These are phyloP conservation scores for Drosophila bocqueti DNA, from an alignment of 1,140 invertebrate species.

Conservation along the genomic window DNA sequence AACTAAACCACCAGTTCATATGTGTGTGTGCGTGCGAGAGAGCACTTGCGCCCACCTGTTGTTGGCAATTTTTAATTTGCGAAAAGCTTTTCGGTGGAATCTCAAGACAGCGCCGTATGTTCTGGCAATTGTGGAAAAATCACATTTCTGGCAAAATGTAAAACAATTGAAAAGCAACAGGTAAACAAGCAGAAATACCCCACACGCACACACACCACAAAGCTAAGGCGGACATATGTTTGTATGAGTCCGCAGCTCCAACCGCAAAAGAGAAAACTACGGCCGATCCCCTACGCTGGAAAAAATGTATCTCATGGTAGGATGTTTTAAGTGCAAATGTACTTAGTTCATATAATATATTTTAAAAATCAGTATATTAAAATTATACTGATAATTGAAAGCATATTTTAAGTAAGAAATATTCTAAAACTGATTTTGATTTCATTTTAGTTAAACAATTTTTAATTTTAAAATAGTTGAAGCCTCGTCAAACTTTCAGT, in stretches of 20 bases:
- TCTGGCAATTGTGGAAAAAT: conserved; percentile 69
- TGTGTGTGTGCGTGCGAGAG: conserved; percentile 16
- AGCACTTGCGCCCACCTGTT: conserved; percentile 55
- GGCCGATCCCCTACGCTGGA: conserved; percentile 57
- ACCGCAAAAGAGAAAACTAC: conserved; percentile 82
- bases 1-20: conserved; percentile 4
- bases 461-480: too few species aligned
- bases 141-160: conserved; percentile 58
- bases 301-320: conserved; percentile 1
- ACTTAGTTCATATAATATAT: background rate
- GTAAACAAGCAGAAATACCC: conserved; percentile 62
- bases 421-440: background rate
- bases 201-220: conserved; percentile 36
- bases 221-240: conserved; percentile 44
- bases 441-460: too few species aligned
- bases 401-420: background rate
- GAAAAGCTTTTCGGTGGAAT: conserved; percentile 53
- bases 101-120: conserved; percentile 55
- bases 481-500: too few species aligned
- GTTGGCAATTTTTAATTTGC: conserved; percentile 53
- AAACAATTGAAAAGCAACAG: conserved; percentile 80
- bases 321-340: conserved; percentile 6
- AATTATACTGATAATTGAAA: too few species aligned
- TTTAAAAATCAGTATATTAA: background rate
- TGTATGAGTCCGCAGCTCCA: conserved; percentile 37